Evolutionary conservation across 1,140 invertebrate genomes (phyloP).

Genomic region (Nasonia longicornis): DNA sequence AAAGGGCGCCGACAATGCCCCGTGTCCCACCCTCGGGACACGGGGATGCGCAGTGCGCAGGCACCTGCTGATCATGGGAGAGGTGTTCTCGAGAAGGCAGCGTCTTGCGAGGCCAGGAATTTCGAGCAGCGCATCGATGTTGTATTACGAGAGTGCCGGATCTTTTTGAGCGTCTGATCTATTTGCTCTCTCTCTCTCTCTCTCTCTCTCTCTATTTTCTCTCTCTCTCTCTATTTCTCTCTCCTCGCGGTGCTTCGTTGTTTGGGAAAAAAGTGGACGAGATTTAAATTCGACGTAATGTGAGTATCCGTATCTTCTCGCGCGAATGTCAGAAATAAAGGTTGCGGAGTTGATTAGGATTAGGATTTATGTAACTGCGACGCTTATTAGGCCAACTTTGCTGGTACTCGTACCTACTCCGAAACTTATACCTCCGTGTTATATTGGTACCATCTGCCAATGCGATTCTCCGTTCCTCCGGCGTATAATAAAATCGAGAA

Average conservation of each 20-base stretch:
- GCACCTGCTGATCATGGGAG: slow-evolving; percentile 18
- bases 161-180: background rate
- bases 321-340: background rate
- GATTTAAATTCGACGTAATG: background rate
- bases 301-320: background rate
- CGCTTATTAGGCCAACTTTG: too few relatives aligned
- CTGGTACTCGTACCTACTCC: too few relatives aligned
- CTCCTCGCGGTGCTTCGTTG: background rate
- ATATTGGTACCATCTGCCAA: too few relatives aligned
- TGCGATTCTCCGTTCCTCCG: too few relatives aligned
- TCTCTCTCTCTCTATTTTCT: too few relatives aligned
- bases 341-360: background rate
- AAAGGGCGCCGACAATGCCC: slow-evolving; percentile 15
- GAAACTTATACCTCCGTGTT: too few relatives aligned
- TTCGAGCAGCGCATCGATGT: background rate
- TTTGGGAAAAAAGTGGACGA: background rate
- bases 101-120: background rate
- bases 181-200: background rate
- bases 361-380: too few relatives aligned
- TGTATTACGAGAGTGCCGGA: background rate
- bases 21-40: background rate
- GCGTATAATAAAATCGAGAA: slow-evolving; percentile 6
- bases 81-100: background rate
- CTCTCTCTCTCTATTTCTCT: too few relatives aligned
- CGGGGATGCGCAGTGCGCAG: background rate